phyloP scores from a whole-genome alignment of 53 echinoderm and acorn worm genomes.

The Hippasteria phrygiana region DNA sequence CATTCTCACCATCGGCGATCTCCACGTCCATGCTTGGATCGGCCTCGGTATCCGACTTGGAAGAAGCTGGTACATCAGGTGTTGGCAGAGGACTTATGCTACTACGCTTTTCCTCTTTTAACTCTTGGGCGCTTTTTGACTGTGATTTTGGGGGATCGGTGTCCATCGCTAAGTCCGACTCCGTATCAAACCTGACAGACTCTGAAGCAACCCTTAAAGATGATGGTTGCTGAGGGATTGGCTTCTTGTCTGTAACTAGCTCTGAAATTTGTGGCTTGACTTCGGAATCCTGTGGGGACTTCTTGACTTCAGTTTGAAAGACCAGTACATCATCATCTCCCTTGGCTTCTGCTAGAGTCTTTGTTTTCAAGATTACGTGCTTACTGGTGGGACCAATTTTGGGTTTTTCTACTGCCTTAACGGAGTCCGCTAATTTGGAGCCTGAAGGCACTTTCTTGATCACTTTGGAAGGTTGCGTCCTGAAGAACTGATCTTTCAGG shows the following conservation, averaged over 20 bases:
- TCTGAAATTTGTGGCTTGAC: not conserved
- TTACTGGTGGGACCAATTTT: not conserved
- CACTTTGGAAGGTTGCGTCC: constrained; percentile 5
- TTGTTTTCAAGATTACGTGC: not conserved
- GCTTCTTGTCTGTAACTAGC: not conserved
- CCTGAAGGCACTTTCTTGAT: constrained; percentile 29
- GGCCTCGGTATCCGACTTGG: not conserved
- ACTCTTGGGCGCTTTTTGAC: not conserved
- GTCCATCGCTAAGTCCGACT: not conserved
- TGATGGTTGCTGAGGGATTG: not conserved
- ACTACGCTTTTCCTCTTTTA: not conserved
- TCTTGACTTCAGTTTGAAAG: not conserved
- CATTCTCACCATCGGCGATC: constrained; percentile 17
- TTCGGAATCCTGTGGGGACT: not conserved
- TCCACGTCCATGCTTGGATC: not conserved
- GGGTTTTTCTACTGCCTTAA: constrained; percentile 11
- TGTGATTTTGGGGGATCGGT: not conserved
- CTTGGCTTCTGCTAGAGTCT: constrained; percentile 12
- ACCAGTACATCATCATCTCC: not conserved
- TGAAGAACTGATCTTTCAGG: not conserved
- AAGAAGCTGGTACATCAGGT: not conserved
- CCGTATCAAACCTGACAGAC: not conserved
- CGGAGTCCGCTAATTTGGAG: not conserved
- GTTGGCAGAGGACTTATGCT: not conserved
- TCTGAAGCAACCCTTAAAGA: not conserved